Conservation (phyloP, 2,797 vertebrate genomes). For the Peromyscus attwateri region DNA sequence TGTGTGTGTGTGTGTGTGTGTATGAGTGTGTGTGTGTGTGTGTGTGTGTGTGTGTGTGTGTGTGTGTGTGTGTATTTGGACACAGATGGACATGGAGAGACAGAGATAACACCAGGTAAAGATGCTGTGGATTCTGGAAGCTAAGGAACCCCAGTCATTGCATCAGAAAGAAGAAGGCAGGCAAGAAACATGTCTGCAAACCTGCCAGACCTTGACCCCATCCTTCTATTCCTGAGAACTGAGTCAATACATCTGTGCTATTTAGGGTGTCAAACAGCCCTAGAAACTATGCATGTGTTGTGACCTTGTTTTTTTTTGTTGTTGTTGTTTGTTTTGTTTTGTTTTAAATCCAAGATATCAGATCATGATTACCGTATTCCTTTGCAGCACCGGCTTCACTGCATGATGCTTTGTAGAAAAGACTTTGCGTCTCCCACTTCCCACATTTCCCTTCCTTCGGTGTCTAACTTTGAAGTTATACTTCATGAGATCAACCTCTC, state of each 20-base stretch:
- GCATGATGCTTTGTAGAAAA: not conserved
- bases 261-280: not conserved
- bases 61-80: not conserved
- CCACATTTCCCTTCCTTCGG: not conserved
- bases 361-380: not conserved
- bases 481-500: not conserved
- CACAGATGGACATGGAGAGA: not conserved
- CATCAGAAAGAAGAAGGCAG: not conserved
- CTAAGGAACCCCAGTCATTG: not conserved
- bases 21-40: not conserved
- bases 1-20: not conserved
- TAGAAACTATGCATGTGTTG: not conserved
- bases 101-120: accelerated
- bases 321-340: not conserved
- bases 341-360: not conserved
- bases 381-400: too few relatives aligned
- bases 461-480: not conserved
- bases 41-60: too few relatives aligned
- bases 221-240: not conserved
- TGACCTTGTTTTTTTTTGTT: not conserved
- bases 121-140: accelerated
- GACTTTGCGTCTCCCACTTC: not conserved
- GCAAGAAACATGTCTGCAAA: not conserved
- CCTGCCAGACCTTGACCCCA: not conserved
- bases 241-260: not conserved